Conservation (phyloP, 2,888 invertebrate species). For the Hydrotaea cyrtoneurina region DNA sequence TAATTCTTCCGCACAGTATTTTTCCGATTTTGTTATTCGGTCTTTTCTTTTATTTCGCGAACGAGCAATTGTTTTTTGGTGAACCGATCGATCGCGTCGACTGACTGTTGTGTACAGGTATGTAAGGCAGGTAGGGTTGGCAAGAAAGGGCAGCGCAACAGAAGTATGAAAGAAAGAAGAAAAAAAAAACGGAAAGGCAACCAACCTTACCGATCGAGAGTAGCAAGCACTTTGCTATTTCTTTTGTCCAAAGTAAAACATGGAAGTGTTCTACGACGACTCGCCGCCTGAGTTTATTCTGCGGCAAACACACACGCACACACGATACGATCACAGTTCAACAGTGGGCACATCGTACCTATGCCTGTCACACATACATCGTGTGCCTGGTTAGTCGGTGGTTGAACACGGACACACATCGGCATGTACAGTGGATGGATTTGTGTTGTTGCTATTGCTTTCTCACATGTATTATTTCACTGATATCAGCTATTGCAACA, state of each 20-base stretch:
- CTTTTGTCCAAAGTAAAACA: conserved; percentile 62
- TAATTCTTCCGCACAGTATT: neutral
- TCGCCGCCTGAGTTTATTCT: conserved; percentile 25
- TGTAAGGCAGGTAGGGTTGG: neutral
- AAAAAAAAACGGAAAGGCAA: conserved; percentile 54
- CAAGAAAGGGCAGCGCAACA: neutral
- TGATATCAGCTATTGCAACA: conserved; percentile 57
- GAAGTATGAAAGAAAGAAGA: conserved; percentile 24
- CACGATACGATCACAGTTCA: conserved; percentile 61
- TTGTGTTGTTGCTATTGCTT: conserved; percentile 54
- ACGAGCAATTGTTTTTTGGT: neutral
- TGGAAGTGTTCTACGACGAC: conserved; percentile 60
- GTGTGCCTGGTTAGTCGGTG: conserved; percentile 19
- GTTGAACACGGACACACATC: neutral
- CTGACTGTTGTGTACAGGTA: conserved; percentile 8
- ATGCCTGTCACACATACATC: too few species aligned
- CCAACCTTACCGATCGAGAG: conserved; percentile 71
- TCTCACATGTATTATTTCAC: conserved; percentile 44
- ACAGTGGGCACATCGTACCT: neutral
- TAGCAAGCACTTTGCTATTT: conserved; percentile 70
- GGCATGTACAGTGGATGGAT: neutral
- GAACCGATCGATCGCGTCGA: neutral
- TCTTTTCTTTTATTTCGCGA: neutral
- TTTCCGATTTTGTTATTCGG: neutral
- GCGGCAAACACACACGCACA: too few species aligned